Conservation (phyloP, 2,888 invertebrate species). For the Nymphalis polychloros region DNA sequence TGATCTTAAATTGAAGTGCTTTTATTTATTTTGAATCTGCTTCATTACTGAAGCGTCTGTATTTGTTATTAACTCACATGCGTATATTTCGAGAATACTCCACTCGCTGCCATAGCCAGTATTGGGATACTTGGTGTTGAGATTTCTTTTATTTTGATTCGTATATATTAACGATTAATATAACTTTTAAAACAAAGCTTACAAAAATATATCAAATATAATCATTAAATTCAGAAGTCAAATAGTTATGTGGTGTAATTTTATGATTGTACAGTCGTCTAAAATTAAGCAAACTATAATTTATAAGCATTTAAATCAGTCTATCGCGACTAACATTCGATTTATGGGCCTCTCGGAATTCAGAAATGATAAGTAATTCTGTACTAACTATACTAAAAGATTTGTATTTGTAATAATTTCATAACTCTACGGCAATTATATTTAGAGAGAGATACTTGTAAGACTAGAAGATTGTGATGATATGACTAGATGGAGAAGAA, state of each 20-base stretch:
- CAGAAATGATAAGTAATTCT: constrained; percentile 30
- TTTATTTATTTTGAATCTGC: background rate
- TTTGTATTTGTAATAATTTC: background rate
- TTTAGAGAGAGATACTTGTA: no score
- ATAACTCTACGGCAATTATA: no score
- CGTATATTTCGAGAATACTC: no score
- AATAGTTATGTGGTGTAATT: constrained; percentile 1
- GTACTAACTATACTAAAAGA: constrained; percentile 10
- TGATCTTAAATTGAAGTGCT: background rate
- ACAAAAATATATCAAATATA: background rate
- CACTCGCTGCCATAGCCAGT: no score
- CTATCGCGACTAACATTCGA: constrained; percentile 9
- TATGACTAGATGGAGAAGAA: no score
- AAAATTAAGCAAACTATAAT: constrained; percentile 26
- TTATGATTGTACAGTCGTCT: constrained; percentile 15
- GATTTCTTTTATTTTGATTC: no score
- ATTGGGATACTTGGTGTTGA: no score
- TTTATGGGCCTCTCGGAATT: constrained; percentile 26
- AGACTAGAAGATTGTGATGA: no score
- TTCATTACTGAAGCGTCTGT: no score
- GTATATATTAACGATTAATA: no score
- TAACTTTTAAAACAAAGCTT: no score
- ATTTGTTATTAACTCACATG: no score
- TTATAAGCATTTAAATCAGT: constrained; percentile 27
- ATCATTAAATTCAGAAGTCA: background rate